Evolutionary conservation across 2,888 invertebrate species (phyloP).

Genomic region (Microctonus brassicae): DNA sequence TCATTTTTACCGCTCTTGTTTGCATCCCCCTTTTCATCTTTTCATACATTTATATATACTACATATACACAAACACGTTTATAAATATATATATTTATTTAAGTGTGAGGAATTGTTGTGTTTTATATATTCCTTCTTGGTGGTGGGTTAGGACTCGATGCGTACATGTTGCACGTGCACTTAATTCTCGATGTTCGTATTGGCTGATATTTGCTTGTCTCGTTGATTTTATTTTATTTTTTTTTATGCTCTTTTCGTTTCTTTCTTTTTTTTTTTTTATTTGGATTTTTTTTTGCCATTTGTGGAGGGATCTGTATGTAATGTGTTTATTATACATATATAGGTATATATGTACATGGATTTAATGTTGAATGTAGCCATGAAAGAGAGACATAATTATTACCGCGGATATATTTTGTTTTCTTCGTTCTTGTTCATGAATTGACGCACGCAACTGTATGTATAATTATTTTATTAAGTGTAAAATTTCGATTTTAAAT

Average conservation of each 20-base stretch:
- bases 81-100: neutral
- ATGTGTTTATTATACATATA: too few species aligned
- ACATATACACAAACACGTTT: neutral
- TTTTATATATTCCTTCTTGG: neutral
- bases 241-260: neutral
- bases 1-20: constrained; percentile 68
- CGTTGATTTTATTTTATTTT: neutral
- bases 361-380: neutral
- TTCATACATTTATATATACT: neutral
- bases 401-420: too few species aligned
- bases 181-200: constrained; percentile 24
- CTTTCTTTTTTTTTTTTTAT: too few species aligned
- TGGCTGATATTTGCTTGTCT: neutral
- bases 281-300: neutral
- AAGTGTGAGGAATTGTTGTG: too few species aligned
- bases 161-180: constrained; percentile 20
- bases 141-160: neutral
- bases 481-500: too few species aligned
- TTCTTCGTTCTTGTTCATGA: too few species aligned
- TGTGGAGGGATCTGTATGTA: neutral
- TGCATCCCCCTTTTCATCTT: constrained; percentile 40
- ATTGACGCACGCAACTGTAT: too few species aligned
- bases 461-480: too few species aligned
- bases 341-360: neutral
- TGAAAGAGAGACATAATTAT: too few species aligned